Percentiles rank a stretch among this genome's conserved stretches.
Conservation (phyloP, 2,888 invertebrate species). For the Apodemia mormo region DNA sequence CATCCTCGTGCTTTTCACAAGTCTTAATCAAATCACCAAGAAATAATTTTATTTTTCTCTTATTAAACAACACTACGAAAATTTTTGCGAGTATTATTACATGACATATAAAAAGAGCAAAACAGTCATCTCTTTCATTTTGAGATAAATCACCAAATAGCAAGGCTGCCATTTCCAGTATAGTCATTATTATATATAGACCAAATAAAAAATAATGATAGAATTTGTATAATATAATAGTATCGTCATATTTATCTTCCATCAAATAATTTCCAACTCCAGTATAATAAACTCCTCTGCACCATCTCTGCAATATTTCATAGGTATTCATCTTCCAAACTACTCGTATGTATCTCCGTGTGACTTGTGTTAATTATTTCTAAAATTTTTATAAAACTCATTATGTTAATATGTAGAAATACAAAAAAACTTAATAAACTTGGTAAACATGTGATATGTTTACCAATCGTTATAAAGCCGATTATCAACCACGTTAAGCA, state of each 20-base stretch:
- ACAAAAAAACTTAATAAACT: no score
- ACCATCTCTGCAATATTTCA: neutral
- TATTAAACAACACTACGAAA: neutral
- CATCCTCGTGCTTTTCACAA: neutral
- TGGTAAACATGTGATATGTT: no score
- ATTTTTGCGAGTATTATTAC: neutral
- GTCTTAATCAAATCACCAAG: neutral
- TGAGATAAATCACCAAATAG: neutral
- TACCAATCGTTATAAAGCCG: no score
- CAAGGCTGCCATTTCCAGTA: neutral
- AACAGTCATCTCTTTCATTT: slow-evolving; percentile 1
- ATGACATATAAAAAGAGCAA: neutral
- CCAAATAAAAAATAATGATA: neutral
- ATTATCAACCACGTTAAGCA: no score
- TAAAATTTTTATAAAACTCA: no score
- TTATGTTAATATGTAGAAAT: no score
- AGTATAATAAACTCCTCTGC: neutral
- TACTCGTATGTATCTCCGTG: neutral
- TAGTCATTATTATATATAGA: neutral
- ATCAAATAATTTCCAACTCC: slow-evolving; percentile 1
- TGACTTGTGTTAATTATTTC: neutral
- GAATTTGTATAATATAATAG: neutral
- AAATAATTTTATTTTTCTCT: neutral
- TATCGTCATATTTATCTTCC: neutral
- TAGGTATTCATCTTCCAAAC: neutral